Evolutionary conservation across 2,888 invertebrate species (phyloP).

Genomic region (Mesochorus sp.): DNA sequence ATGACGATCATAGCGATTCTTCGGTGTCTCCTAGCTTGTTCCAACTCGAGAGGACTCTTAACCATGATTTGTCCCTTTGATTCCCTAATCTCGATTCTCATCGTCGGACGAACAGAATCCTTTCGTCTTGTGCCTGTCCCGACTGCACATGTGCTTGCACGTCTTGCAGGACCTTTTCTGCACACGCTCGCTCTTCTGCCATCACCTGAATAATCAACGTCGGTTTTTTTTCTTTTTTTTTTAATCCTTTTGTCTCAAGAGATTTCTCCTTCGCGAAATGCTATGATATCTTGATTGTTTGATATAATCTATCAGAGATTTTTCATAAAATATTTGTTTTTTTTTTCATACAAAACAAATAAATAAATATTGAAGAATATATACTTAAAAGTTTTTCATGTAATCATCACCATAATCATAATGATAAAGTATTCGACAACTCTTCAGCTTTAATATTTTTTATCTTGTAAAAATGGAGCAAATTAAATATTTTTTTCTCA

Average conservation of each 20-base stretch:
- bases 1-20: slow-evolving; percentile 88
- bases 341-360: no score
- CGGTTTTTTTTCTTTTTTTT: not conserved
- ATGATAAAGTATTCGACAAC: no score
- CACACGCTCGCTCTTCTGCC: slow-evolving; percentile 74
- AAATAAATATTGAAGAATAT: no score
- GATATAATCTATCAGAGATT: no score
- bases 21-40: slow-evolving; percentile 87
- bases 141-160: slow-evolving; percentile 59
- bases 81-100: slow-evolving; percentile 72
- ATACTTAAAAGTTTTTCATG: no score
- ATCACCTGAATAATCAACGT: slow-evolving; percentile 70
- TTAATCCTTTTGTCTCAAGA: not conserved
- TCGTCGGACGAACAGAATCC: slow-evolving; percentile 87
- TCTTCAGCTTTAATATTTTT: no score
- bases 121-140: slow-evolving; percentile 85
- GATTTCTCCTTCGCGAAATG: no score
- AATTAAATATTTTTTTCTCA: no score
- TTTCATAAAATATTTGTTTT: not conserved
- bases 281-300: no score
- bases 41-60: slow-evolving; percentile 81
- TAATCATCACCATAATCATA: no score
- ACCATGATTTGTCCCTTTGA: slow-evolving; percentile 81
- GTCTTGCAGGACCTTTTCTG: slow-evolving; percentile 69
- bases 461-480: no score